phyloP scores from a whole-genome alignment of 1,140 invertebrate genomes.

The Vanessa tameamea region DNA sequence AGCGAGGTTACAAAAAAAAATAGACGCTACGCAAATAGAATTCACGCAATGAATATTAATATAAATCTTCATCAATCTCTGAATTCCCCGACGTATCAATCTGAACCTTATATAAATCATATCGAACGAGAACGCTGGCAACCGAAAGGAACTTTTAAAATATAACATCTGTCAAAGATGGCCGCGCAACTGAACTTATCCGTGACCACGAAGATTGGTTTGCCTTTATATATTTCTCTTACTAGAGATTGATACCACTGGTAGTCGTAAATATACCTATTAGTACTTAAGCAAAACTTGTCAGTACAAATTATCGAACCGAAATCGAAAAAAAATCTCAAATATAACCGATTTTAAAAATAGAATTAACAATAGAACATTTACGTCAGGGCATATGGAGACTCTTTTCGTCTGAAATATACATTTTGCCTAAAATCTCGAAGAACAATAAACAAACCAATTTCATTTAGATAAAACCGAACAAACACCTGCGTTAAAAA shows the following conservation, averaged over 20 bases:
- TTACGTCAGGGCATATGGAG: too few species aligned
- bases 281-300: too few species aligned
- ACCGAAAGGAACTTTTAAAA: slow-evolving; percentile 47
- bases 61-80: slow-evolving; percentile 19
- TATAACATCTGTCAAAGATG: slow-evolving; percentile 48
- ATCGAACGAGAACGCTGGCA: slow-evolving; percentile 23
- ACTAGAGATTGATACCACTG: not conserved
- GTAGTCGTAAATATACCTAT: too few species aligned
- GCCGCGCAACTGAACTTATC: slow-evolving; percentile 48
- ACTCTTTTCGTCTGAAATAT: too few species aligned
- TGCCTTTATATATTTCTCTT: slow-evolving; percentile 7
- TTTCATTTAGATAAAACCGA: not conserved
- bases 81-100: slow-evolving; percentile 32
- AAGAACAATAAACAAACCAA: not conserved
- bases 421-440: not conserved
- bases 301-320: too few species aligned
- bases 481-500: slow-evolving; percentile 12
- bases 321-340: too few species aligned
- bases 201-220: slow-evolving; percentile 57
- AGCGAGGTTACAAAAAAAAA: too few species aligned
- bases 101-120: slow-evolving; percentile 38
- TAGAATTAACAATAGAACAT: too few species aligned
- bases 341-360: too few species aligned
- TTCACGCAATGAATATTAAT: slow-evolving; percentile 11
- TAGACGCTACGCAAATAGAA: not conserved